phyloP scores from a whole-genome alignment of 2,797 vertebrate species.

The Galagoides demidoff region DNA sequence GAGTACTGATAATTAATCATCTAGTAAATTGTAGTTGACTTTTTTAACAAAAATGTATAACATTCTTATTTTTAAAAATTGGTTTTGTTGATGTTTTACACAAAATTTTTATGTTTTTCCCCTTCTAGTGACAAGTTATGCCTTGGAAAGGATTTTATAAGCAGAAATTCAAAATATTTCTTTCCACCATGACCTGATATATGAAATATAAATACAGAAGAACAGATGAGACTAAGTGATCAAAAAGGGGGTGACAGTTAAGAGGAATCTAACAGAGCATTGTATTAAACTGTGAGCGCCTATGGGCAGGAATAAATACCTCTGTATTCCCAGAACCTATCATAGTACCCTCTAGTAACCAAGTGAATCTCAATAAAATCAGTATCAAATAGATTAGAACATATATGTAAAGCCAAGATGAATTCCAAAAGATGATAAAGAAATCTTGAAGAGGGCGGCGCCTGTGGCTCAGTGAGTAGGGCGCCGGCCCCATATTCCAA shows the following conservation, averaged over 20 bases:
- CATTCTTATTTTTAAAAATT: not conserved
- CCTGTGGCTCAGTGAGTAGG: no score
- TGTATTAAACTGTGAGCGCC: not conserved
- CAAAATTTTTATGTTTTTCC: not conserved
- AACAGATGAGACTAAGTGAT: not conserved
- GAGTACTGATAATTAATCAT: slow-evolving; percentile 31
- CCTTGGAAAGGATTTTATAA: not conserved
- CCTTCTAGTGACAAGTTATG: not conserved
- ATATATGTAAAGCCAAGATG: not conserved
- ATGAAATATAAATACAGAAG: slow-evolving; percentile 13
- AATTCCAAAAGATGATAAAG: not conserved
- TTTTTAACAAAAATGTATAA: slow-evolving; percentile 38
- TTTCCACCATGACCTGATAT: not conserved
- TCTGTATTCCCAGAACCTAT: not conserved
- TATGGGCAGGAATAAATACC: not conserved
- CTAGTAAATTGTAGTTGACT: slow-evolving; percentile 40
- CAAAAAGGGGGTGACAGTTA: slow-evolving; percentile 4
- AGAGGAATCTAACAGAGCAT: not conserved
- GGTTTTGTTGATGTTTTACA: slow-evolving; percentile 31
- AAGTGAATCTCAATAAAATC: not conserved
- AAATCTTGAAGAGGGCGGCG: not conserved
- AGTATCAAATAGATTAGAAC: not conserved
- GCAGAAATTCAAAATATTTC: slow-evolving; percentile 25
- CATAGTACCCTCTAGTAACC: not conserved
- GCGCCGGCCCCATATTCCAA: no score